These are phyloP conservation scores for Henicopernis longicauda DNA, from an alignment of 2,113 vertebrate genomes.

Conservation along the genomic window DNA sequence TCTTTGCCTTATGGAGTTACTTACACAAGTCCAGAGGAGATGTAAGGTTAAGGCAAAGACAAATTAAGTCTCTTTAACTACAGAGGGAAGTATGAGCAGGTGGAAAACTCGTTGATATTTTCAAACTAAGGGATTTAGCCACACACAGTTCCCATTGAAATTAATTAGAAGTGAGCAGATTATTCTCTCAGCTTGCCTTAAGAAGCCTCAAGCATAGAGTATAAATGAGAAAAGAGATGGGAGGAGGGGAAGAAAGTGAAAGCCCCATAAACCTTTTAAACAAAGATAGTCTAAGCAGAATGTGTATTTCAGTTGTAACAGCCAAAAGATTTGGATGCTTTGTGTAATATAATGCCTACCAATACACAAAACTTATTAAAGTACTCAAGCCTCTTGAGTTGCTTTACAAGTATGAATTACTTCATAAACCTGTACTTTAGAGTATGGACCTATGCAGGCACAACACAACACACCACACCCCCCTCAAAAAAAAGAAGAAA, in stretches of 20 bases:
- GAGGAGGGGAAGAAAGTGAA: background rate
- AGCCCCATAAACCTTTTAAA: background rate
- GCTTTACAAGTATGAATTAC: background rate
- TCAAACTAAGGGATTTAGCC: background rate
- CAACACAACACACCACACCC: too few species aligned
- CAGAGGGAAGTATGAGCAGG: background rate
- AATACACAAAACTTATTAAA: background rate
- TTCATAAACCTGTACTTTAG: background rate
- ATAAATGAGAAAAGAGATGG: background rate
- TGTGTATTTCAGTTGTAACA: background rate
- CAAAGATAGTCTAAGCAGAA: background rate
- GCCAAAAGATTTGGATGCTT: background rate
- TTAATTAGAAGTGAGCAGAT: slow-evolving; percentile 24
- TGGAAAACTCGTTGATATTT: slow-evolving; percentile 1
- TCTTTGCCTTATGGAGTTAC: background rate
- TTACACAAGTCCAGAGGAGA: background rate
- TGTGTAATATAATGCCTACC: background rate
- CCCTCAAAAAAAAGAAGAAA: too few species aligned
- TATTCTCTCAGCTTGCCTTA: slow-evolving; percentile 19
- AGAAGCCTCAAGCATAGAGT: background rate
- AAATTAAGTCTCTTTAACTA: background rate
- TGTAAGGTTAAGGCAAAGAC: background rate
- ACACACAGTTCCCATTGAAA: background rate
- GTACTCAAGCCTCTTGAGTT: background rate
- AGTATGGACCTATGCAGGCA: background rate